These are phyloP conservation scores for Euproctis similis DNA, from an alignment of 2,888 invertebrate species.

Conservation along the genomic window DNA sequence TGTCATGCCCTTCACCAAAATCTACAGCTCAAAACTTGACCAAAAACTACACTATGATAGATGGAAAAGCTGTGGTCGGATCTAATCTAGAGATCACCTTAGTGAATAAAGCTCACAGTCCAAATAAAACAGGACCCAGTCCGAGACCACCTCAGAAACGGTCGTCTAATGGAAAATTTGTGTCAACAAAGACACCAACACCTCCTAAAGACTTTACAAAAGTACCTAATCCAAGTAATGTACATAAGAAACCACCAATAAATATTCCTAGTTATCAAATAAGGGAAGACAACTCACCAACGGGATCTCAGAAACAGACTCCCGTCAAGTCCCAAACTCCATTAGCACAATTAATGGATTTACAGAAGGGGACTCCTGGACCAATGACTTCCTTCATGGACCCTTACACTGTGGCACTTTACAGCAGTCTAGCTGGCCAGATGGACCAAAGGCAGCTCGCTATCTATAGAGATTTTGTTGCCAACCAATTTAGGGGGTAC, in stretches of 20 bases:
- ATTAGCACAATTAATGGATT: constrained; percentile 19
- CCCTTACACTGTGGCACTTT: constrained; percentile 58
- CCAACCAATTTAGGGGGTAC: constrained; percentile 52
- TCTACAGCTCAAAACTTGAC: constrained; percentile 59
- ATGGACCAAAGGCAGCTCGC: constrained; percentile 63
- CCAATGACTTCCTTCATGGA: constrained; percentile 46
- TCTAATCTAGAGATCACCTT: constrained; percentile 84
- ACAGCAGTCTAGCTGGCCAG: constrained; percentile 50
- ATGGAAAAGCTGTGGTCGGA: constrained; percentile 68
- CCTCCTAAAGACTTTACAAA: constrained; percentile 50
- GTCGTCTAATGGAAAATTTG: constrained; percentile 73
- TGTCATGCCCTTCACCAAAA: constrained; percentile 54
- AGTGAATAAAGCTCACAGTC: constrained; percentile 68
- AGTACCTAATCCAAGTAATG: constrained; percentile 13
- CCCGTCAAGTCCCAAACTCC: constrained; percentile 14
- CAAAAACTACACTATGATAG: constrained; percentile 60
- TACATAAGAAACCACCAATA: constrained; percentile 38
- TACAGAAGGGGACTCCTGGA: constrained; percentile 14
- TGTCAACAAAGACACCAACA: constrained; percentile 61
- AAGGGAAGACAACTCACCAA: constrained; percentile 42
- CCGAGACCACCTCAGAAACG: constrained; percentile 60
- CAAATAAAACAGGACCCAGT: constrained; percentile 30
- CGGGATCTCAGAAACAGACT: constrained; percentile 25
- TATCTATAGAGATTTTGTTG: constrained; percentile 59
- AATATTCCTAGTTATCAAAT: constrained; percentile 58